phyloP scores from a whole-genome alignment of 2,113 vertebrate species.

The Dissostichus mawsoni region DNA sequence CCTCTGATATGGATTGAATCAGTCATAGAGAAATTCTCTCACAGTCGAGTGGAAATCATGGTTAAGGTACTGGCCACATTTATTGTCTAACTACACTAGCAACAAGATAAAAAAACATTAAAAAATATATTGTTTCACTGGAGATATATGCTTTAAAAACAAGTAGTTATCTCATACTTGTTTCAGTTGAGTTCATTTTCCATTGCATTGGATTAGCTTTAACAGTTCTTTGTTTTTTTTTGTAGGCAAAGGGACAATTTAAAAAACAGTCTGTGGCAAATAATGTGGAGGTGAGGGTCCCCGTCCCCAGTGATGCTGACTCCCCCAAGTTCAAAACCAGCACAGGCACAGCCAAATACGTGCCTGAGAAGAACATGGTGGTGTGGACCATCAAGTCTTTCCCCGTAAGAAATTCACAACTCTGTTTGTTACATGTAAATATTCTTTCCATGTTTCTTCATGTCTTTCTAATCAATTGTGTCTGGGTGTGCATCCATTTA shows the following conservation, averaged over 20 bases:
- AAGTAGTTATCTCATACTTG: not conserved
- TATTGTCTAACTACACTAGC: not conserved
- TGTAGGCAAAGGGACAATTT: slow-evolving; percentile 95
- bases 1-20: slow-evolving; percentile 97
- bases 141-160: not conserved
- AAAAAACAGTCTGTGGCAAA: slow-evolving; percentile 98
- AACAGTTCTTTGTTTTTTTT: slow-evolving; percentile 29
- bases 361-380: slow-evolving; percentile 92
- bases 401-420: slow-evolving; percentile 85
- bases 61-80: slow-evolving; percentile 85
- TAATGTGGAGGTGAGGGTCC: slow-evolving; percentile 92
- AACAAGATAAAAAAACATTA: not conserved
- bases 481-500: slow-evolving; percentile 16
- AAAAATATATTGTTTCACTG: not conserved
- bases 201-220: not conserved
- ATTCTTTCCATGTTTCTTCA: not conserved
- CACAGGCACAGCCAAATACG: slow-evolving; percentile 89
- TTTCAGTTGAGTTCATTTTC: not conserved
- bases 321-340: slow-evolving; percentile 95
- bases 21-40: slow-evolving; percentile 94
- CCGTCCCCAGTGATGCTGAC: slow-evolving; percentile 95
- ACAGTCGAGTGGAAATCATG: slow-evolving; percentile 96
- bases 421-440: not conserved
- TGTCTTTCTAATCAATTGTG: not conserved
- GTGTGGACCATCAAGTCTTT: slow-evolving; percentile 97